phyloP scores from a whole-genome alignment of 2,888 invertebrate genomes.

The Plutella xylostella region DNA sequence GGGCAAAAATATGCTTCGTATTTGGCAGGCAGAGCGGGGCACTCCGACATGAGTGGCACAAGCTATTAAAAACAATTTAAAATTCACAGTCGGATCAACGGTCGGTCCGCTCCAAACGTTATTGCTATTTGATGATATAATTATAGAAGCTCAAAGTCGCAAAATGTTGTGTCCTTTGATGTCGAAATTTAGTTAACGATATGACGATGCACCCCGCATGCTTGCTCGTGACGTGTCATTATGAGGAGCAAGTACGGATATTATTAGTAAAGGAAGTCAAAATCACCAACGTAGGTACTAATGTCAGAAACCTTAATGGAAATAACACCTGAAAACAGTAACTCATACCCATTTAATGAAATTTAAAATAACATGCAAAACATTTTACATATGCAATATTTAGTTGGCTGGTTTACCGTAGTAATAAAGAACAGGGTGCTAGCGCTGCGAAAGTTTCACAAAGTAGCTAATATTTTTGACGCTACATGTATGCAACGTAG shows the following conservation, averaged over 20 bases:
- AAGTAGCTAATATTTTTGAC: slow-evolving; percentile 21
- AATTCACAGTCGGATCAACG: slow-evolving; percentile 62
- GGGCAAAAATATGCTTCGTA: too few relatives aligned
- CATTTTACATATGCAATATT: too few relatives aligned
- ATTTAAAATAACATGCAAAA: too few relatives aligned
- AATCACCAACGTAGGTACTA: too few relatives aligned
- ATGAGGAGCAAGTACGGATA: too few relatives aligned
- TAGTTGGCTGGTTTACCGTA: background rate
- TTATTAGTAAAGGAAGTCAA: too few relatives aligned
- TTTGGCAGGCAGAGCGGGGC: slow-evolving; percentile 28
- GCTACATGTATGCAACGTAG: slow-evolving; percentile 25
- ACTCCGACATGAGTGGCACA: slow-evolving; percentile 36
- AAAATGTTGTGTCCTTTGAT: slow-evolving; percentile 45
- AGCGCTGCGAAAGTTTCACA: background rate
- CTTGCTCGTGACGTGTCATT: slow-evolving; percentile 5
- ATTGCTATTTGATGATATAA: slow-evolving; percentile 53
- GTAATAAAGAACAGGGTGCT: background rate
- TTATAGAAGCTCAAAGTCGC: slow-evolving; percentile 44
- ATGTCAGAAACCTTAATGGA: too few relatives aligned
- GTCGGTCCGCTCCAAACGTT: slow-evolving; percentile 38
- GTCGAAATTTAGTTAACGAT: slow-evolving; percentile 34
- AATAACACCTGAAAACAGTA: too few relatives aligned
- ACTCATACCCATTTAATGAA: too few relatives aligned
- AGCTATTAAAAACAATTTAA: slow-evolving; percentile 64
- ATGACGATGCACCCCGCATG: background rate